These are phyloP conservation scores for Dendrocincla tyrannina DNA, from an alignment of 2,797 vertebrate species.

Conservation along the genomic window DNA sequence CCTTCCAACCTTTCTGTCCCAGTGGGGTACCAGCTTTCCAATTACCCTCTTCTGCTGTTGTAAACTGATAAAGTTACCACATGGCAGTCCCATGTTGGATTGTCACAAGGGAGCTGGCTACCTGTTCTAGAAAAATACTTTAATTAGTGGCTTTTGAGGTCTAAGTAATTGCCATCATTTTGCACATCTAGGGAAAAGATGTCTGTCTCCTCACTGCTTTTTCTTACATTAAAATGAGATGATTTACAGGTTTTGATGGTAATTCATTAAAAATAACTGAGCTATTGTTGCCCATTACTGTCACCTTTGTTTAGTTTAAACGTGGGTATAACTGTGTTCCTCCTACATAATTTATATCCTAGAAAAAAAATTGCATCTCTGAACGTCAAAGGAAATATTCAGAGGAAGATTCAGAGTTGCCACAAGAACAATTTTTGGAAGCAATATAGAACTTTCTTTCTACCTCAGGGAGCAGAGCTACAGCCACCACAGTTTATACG, in stretches of 20 bases:
- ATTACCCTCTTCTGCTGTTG: constrained; percentile 6
- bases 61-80: constrained; percentile 14
- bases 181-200: background rate
- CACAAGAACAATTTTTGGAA: background rate
- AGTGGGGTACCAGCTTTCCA: background rate
- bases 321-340: background rate
- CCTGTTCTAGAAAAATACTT: background rate
- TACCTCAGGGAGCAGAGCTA: background rate
- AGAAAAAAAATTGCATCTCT: background rate
- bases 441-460: background rate
- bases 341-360: constrained; percentile 46
- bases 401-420: background rate
- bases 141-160: constrained; percentile 7
- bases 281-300: constrained; percentile 17
- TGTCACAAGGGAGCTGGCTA: background rate
- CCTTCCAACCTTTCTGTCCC: background rate
- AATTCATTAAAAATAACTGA: constrained; percentile 38
- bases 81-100: background rate
- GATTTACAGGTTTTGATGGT: background rate
- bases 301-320: constrained; percentile 25
- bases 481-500: background rate
- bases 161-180: background rate
- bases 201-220: background rate
- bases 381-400: background rate
- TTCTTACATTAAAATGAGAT: background rate